Evolutionary conservation across 2,797 vertebrate genomes (phyloP).

Genomic region (Brachyalestes nurse): DNA sequence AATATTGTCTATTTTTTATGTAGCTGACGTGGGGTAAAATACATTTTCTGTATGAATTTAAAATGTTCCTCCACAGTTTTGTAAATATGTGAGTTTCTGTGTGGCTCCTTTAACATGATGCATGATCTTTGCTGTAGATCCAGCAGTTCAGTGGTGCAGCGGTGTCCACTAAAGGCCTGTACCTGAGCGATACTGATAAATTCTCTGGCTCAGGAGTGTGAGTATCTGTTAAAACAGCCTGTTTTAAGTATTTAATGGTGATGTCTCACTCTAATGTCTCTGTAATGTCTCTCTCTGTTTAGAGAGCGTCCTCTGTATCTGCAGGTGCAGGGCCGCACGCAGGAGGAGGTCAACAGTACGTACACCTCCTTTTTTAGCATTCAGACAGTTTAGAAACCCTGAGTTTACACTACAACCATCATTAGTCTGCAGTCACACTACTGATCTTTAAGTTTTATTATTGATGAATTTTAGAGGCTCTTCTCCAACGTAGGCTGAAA

Average conservation of each 20-base stretch:
- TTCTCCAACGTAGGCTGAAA: too few species aligned
- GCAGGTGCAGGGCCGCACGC: conserved; percentile 78
- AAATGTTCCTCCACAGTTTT: too few species aligned
- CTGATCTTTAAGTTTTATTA: too few species aligned
- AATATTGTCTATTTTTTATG: too few species aligned
- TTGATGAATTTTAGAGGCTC: too few species aligned
- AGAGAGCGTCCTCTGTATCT: conserved; percentile 83
- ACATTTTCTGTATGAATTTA: too few species aligned
- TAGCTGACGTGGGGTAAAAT: too few species aligned
- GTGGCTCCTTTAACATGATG: too few species aligned
- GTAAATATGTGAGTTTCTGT: too few species aligned
- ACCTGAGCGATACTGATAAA: conserved; percentile 71
- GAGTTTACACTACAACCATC: too few species aligned
- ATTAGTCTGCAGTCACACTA: too few species aligned
- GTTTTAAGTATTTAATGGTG: background rate
- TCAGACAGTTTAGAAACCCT: background rate
- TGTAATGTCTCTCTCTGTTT: conserved; percentile 37
- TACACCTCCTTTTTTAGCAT: conserved; percentile 29
- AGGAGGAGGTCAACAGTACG: conserved; percentile 83
- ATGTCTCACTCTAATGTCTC: background rate
- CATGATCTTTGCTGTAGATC: conserved; percentile 67
- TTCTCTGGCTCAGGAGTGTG: conserved; percentile 69
- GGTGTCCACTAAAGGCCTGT: conserved; percentile 81
- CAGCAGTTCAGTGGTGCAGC: conserved; percentile 78
- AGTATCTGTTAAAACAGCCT: conserved; percentile 44